Conservation (phyloP, 2,113 vertebrate species). For the Nothoprocta perdicaria region DNA sequence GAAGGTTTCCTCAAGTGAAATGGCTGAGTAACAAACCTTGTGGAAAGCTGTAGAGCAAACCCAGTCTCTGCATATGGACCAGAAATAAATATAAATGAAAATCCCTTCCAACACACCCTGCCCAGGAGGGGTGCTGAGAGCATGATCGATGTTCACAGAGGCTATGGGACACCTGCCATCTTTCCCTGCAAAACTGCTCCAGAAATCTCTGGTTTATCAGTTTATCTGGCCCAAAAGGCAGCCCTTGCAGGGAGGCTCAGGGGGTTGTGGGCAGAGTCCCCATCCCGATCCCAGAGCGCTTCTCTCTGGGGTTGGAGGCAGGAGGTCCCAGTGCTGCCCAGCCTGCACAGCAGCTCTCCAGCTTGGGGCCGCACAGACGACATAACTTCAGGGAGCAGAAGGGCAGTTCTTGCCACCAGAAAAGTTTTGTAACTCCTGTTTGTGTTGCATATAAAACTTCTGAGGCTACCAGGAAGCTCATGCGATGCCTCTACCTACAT, state of each 20-base stretch:
- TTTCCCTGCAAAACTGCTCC: background rate
- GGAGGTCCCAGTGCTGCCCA: fast-evolving
- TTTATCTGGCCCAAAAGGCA: background rate
- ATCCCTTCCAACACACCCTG: background rate
- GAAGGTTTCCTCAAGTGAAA: background rate
- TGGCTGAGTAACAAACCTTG: background rate
- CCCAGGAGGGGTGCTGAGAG: fast-evolving
- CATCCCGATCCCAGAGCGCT: background rate
- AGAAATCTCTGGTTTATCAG: background rate
- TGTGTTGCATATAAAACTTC: background rate
- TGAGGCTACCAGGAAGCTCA: background rate
- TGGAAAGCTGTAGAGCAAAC: background rate
- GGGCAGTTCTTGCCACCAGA: background rate
- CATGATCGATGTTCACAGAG: background rate
- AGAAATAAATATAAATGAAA: fast-evolving
- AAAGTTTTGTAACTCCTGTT: background rate
- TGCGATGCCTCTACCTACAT: background rate
- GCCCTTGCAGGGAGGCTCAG: background rate
- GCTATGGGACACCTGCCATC: background rate
- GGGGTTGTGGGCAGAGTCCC: fast-evolving
- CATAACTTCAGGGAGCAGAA: background rate
- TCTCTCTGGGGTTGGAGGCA: background rate
- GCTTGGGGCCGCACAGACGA: background rate
- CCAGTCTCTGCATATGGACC: background rate
- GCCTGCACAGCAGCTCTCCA: background rate